Percentiles rank a stretch among this genome's conserved stretches.
Evolutionary conservation across 2,888 invertebrate species (phyloP).

Genomic region (Hipparchia semele): DNA sequence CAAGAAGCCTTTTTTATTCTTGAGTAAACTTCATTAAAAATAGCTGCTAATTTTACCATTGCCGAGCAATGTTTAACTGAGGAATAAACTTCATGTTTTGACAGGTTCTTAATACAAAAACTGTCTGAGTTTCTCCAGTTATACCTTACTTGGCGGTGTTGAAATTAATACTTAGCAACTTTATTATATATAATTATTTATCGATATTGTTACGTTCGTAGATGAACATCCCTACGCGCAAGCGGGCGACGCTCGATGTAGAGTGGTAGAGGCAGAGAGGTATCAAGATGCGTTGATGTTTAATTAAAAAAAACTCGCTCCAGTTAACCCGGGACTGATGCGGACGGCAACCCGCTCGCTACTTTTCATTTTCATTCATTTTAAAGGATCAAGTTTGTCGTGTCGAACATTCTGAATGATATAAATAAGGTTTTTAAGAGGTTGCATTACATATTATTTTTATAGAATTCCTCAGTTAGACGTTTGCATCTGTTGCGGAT

Average conservation of each 20-base stretch:
- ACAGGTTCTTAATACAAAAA: too few species aligned
- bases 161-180: too few species aligned
- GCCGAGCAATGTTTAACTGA: too few species aligned
- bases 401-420: neutral
- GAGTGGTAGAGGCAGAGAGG: conserved; percentile 26
- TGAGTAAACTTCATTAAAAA: too few species aligned
- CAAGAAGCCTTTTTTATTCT: too few species aligned
- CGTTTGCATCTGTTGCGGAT: too few species aligned
- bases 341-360: conserved; percentile 6
- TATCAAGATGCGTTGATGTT: conserved; percentile 41
- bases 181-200: neutral
- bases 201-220: neutral
- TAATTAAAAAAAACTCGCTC: conserved; percentile 45
- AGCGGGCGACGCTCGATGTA: conserved; percentile 21
- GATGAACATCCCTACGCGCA: conserved; percentile 1
- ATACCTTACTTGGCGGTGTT: too few species aligned
- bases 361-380: conserved; percentile 19
- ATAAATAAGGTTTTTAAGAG: neutral
- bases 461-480: too few species aligned
- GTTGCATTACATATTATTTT: too few species aligned
- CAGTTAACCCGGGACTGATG: conserved; percentile 35
- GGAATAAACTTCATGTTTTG: too few species aligned
- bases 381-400: conserved; percentile 33
- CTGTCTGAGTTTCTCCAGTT: too few species aligned
- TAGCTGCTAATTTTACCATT: too few species aligned